A percentile compares a stretch with the other conserved stretches of the same genome.
These are phyloP conservation scores for Halcyon badia DNA, from an alignment of 2,797 vertebrate genomes.

Conservation along the genomic window DNA sequence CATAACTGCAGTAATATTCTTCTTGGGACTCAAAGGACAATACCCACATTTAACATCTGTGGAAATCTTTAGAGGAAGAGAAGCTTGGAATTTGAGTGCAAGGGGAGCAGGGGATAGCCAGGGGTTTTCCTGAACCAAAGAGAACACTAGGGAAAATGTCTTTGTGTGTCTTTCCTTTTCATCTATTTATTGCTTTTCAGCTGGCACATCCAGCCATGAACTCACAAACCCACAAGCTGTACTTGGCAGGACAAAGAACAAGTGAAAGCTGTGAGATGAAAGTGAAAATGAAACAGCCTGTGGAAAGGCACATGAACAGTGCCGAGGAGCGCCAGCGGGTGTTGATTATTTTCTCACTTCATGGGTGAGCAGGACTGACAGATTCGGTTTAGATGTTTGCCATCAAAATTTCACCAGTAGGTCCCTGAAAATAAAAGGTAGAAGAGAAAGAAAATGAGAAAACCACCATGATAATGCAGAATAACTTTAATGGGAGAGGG, in stretches of 20 bases:
- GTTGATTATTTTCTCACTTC: background rate
- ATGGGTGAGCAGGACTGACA: background rate
- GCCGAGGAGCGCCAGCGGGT: no score
- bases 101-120: background rate
- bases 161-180: background rate
- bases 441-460: background rate
- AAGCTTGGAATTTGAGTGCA: background rate
- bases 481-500: constrained; percentile 8
- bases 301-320: background rate
- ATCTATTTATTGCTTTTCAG: background rate
- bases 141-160: background rate
- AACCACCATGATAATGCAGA: background rate
- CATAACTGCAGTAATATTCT: background rate
- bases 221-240: background rate
- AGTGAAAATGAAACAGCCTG: background rate
- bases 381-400: background rate
- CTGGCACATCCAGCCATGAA: background rate
- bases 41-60: background rate
- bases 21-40: background rate
- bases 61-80: background rate
- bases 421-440: background rate
- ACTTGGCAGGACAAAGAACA: background rate
- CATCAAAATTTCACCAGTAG: background rate
- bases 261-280: background rate
- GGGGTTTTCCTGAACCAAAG: fast-evolving